Evolutionary conservation across 2,113 vertebrate species (phyloP).

Genomic region (rat (Rattus norvegicus)): DNA sequence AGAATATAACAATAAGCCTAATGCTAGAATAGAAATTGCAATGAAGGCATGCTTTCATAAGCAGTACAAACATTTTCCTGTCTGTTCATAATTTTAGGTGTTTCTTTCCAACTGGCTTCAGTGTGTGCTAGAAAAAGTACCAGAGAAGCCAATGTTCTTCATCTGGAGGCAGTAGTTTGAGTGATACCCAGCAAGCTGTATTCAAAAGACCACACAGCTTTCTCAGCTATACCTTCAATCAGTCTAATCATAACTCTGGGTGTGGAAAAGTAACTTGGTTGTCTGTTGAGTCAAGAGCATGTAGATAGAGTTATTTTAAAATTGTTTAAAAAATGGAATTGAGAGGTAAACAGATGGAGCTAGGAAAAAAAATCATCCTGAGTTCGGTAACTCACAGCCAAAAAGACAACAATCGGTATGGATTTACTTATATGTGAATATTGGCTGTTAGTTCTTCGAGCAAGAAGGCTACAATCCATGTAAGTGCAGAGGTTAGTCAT

Average conservation of each 20-base stretch:
- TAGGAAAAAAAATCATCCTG: neutral
- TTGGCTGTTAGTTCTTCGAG: neutral
- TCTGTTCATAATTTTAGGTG: slow-evolving; percentile 47
- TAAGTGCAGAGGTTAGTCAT: neutral
- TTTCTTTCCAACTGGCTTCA: slow-evolving; percentile 16
- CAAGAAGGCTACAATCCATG: neutral
- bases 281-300: neutral
- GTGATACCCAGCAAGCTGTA: neutral
- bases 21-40: neutral
- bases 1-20: neutral
- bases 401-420: neutral
- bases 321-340: neutral
- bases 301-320: neutral
- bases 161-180: neutral
- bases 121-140: neutral
- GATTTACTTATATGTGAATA: neutral
- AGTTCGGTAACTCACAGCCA: neutral
- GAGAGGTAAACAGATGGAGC: too few relatives aligned
- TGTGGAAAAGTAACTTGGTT: neutral
- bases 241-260: neutral
- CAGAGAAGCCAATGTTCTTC: neutral
- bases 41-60: neutral
- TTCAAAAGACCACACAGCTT: neutral
- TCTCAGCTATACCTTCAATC: neutral
- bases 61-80: neutral